phyloP scores from a whole-genome alignment of 2,113 vertebrate species.

The Potamarius usumacintae region DNA sequence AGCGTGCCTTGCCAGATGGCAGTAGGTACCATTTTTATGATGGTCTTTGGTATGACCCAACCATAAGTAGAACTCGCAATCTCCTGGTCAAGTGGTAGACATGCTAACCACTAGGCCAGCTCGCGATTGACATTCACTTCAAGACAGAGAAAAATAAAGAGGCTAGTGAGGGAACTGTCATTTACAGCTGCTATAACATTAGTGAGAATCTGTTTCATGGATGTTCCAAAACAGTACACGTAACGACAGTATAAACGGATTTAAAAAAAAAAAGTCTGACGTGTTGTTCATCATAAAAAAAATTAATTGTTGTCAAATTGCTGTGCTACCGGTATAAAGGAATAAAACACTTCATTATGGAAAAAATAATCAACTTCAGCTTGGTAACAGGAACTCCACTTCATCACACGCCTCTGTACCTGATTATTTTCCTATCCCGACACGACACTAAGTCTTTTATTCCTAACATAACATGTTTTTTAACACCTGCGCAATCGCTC shows the following conservation, averaged over 20 bases:
- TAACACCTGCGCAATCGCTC: background rate
- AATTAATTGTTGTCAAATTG: no score
- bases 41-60: no score
- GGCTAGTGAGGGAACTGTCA: background rate
- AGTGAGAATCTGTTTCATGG: background rate
- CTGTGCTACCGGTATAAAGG: background rate
- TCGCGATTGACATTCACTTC: background rate
- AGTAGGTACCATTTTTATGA: no score
- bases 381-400: background rate
- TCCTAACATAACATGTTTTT: background rate
- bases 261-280: background rate
- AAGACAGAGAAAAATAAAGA: background rate
- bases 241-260: background rate
- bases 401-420: no score
- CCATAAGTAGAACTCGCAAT: no score
- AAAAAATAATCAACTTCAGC: background rate
- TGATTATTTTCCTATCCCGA: background rate
- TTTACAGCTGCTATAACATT: background rate
- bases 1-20: no score
- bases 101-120: no score
- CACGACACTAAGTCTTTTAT: background rate
- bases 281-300: background rate
- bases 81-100: no score
- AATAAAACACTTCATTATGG: background rate
- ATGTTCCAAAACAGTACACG: background rate